Evolutionary conservation across 2,888 invertebrate genomes (phyloP).

Genomic region (Parnassius apollo): DNA sequence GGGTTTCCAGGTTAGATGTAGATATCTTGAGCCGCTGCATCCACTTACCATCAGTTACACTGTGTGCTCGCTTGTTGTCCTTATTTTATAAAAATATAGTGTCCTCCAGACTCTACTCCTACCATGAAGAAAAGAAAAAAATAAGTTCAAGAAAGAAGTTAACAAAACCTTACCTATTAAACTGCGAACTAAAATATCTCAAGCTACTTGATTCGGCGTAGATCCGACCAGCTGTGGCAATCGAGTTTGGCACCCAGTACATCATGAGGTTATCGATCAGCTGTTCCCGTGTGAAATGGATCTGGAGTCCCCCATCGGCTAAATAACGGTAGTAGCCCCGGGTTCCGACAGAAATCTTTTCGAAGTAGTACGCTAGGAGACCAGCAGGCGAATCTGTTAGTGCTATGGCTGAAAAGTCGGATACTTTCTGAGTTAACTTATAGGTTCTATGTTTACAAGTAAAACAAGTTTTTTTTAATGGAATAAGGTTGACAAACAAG

Average conservation of each 20-base stretch:
- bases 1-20: no score
- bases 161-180: slow-evolving; percentile 66
- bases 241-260: slow-evolving; percentile 88
- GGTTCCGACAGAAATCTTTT: slow-evolving; percentile 84
- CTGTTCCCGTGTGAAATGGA: slow-evolving; percentile 84
- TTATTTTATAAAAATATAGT: no score
- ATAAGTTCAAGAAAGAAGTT: no score
- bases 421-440: not conserved
- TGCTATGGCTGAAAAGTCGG: slow-evolving; percentile 8
- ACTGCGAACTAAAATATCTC: slow-evolving; percentile 40
- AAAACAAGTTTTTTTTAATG: no score
- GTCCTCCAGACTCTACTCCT: no score
- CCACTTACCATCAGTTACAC: no score
- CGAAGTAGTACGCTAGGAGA: slow-evolving; percentile 89
- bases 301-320: slow-evolving; percentile 84
- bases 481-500: no score
- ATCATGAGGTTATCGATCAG: slow-evolving; percentile 71
- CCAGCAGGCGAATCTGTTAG: slow-evolving; percentile 86
- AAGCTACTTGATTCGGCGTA: slow-evolving; percentile 84
- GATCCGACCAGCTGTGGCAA: slow-evolving; percentile 87
- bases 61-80: no score
- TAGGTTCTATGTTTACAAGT: no score
- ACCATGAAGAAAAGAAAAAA: no score
- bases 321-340: slow-evolving; percentile 1
- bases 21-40: no score